Conservation (phyloP, 2,797 vertebrate genomes). For the Xiphorhynchus erythropygius region DNA sequence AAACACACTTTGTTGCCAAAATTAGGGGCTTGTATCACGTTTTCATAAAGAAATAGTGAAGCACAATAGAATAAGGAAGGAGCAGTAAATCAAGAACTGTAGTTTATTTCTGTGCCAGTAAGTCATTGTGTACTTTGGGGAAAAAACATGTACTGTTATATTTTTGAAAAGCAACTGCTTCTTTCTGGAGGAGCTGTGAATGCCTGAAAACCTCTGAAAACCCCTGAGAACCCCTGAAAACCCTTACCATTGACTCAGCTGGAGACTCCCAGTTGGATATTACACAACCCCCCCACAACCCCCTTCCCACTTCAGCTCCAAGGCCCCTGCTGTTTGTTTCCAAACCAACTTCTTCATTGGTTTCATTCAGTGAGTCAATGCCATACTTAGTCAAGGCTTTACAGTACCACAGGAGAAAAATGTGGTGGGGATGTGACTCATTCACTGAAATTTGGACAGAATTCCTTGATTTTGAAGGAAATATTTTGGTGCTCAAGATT, state of each 20-base stretch:
- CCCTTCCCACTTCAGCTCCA: background rate
- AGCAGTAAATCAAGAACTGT: background rate
- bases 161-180: background rate
- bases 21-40: background rate
- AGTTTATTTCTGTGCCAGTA: background rate
- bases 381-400: background rate
- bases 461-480: background rate
- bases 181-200: background rate
- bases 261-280: background rate
- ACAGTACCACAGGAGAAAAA: background rate
- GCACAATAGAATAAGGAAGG: background rate
- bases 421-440: background rate
- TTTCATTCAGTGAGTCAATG: background rate
- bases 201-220: background rate
- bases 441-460: background rate
- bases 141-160: background rate
- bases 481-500: background rate
- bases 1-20: background rate
- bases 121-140: background rate
- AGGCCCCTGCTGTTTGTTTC: background rate
- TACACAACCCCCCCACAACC: fast-evolving
- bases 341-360: background rate
- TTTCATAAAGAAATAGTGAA: background rate
- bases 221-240: background rate
- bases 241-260: background rate